Conservation (phyloP, 2,797 vertebrate genomes). For the Hydrophis major region DNA sequence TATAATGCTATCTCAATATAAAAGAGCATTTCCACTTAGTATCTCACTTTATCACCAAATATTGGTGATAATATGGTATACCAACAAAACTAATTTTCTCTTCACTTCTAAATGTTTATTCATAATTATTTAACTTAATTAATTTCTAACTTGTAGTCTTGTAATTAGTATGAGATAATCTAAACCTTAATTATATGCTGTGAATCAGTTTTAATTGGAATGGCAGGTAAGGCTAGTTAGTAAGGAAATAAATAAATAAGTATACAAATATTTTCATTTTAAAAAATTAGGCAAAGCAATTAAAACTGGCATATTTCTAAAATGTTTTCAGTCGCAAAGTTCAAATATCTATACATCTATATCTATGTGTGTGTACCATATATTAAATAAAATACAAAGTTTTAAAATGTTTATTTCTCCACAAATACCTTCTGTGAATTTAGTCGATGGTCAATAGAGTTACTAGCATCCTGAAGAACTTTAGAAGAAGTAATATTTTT, state of each 20-base stretch:
- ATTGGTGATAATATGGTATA: not conserved
- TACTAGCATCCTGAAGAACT: conserved; percentile 91
- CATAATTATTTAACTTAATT: not conserved
- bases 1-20: not conserved
- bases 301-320: not conserved
- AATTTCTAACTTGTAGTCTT: not conserved
- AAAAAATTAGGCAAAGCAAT: not conserved
- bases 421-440: conserved; percentile 82
- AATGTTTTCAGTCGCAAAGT: not conserved
- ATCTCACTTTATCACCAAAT: not conserved
- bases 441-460: conserved; percentile 79
- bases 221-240: not conserved
- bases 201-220: not conserved
- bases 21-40: not conserved
- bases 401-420: conserved; percentile 19
- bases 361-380: no score
- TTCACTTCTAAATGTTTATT: not conserved
- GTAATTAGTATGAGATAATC: not conserved
- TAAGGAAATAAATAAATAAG: not conserved
- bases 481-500: conserved; percentile 81
- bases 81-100: not conserved
- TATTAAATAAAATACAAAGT: not conserved
- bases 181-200: not conserved
- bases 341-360: no score
- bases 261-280: not conserved